Evolutionary conservation across 1,140 invertebrate species (phyloP).

Genomic region (Drosophila lini): DNA sequence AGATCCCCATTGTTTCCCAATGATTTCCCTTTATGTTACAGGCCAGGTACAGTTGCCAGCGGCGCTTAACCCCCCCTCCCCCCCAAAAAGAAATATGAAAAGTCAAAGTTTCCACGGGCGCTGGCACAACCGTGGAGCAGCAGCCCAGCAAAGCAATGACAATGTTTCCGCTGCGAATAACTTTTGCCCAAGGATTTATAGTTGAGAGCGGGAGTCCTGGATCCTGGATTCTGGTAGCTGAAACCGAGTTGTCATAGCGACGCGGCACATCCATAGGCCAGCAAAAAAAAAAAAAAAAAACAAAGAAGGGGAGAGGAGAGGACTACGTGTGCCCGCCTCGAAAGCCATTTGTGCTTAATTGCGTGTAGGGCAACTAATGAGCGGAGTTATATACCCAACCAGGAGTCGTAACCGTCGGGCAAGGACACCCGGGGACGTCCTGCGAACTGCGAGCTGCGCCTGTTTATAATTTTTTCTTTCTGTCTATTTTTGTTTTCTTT

Average conservation of each 20-base stretch:
- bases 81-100: constrained; percentile 61
- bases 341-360: constrained; percentile 83
- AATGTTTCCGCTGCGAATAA: constrained; percentile 79
- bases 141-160: constrained; percentile 57
- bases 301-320: not conserved
- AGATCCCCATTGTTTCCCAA: not conserved
- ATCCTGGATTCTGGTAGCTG: constrained; percentile 24
- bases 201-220: constrained; percentile 31
- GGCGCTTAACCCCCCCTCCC: not conserved
- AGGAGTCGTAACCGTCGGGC: constrained; percentile 46
- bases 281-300: not conserved
- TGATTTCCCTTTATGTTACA: not conserved
- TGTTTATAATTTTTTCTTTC: constrained; percentile 69
- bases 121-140: constrained; percentile 39
- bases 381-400: constrained; percentile 75
- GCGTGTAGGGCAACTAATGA: constrained; percentile 82
- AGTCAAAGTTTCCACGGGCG: constrained; percentile 58
- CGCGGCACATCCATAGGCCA: constrained; percentile 60
- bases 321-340: constrained; percentile 66
- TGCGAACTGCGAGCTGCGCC: constrained; percentile 25
- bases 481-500: constrained; percentile 54
- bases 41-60: constrained; percentile 11
- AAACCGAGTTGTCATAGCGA: constrained; percentile 71
- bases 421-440: constrained; percentile 44
- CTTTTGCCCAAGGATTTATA: constrained; percentile 79